Evolutionary conservation across 2,797 vertebrate genomes (phyloP).

Genomic region (Pangasius larnaudii): DNA sequence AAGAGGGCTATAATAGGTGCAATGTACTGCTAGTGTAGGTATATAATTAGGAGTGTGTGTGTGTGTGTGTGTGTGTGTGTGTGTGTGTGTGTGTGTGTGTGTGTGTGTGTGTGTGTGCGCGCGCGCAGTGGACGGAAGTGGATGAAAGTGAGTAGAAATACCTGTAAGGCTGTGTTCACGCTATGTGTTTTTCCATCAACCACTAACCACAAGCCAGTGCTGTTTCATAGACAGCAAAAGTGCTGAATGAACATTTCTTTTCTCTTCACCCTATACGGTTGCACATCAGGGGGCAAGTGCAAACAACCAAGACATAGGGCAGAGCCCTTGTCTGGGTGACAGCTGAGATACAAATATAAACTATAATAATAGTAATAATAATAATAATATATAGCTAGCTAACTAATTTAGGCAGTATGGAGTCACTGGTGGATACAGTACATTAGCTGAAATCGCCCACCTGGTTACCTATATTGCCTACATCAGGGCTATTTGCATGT

Average conservation of each 20-base stretch:
- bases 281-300: not conserved
- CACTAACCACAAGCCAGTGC: not conserved
- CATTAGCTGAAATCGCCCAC: not conserved
- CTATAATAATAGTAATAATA: not conserved
- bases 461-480: not conserved
- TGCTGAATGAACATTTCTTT: not conserved
- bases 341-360: not conserved
- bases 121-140: not conserved
- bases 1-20: conserved; percentile 35
- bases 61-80: not conserved
- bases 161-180: conserved; percentile 19
- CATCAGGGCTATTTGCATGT: not conserved
- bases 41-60: not conserved
- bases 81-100: not conserved
- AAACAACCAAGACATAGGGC: not conserved
- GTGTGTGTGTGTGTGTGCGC: not conserved
- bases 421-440: not conserved
- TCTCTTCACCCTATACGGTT: not conserved
- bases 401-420: not conserved
- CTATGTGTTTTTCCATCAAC: not conserved
- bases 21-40: conserved; percentile 9
- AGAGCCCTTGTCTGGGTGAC: not conserved
- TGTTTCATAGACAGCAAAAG: not conserved
- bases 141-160: not conserved
- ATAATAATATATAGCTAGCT: not conserved